Conservation (phyloP, 2,888 invertebrate genomes). For the Polyploca ridens region DNA sequence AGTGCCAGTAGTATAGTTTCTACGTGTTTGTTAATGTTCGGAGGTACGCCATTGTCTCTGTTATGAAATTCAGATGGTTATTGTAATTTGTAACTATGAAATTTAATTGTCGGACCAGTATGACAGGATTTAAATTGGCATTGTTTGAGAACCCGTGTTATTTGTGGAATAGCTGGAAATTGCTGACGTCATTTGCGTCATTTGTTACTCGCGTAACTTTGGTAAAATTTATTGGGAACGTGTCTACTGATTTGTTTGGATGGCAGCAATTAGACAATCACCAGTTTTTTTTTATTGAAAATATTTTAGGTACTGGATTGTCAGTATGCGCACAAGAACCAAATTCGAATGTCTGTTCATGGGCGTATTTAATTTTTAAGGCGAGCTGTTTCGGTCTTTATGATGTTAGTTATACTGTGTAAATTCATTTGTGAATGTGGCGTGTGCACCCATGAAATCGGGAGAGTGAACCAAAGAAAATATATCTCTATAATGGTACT, state of each 20-base stretch:
- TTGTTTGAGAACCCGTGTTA: background rate
- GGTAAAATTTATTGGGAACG: background rate
- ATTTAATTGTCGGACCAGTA: background rate
- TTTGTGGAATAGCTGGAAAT: background rate
- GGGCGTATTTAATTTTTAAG: too few species aligned
- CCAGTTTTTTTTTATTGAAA: too few species aligned
- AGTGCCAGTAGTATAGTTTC: slow-evolving; percentile 16
- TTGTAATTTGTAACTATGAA: slow-evolving; percentile 25
- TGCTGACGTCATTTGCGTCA: background rate
- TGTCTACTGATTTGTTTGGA: too few species aligned
- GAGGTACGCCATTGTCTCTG: slow-evolving; percentile 23
- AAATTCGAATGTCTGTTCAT: too few species aligned
- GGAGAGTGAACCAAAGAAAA: background rate
- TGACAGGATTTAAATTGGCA: slow-evolving; percentile 1
- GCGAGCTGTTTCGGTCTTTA: too few species aligned
- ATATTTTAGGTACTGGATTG: background rate
- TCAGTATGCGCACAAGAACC: too few species aligned
- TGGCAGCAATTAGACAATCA: background rate
- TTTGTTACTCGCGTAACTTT: background rate
- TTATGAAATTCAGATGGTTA: slow-evolving; percentile 36
- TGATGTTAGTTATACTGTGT: background rate
- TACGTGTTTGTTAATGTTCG: slow-evolving; percentile 25
- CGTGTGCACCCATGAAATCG: too few species aligned
- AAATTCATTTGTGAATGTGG: background rate
- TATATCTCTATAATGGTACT: background rate